These are phyloP conservation scores for Cylas formicarius DNA, from an alignment of 1,140 invertebrate species.

Conservation along the genomic window DNA sequence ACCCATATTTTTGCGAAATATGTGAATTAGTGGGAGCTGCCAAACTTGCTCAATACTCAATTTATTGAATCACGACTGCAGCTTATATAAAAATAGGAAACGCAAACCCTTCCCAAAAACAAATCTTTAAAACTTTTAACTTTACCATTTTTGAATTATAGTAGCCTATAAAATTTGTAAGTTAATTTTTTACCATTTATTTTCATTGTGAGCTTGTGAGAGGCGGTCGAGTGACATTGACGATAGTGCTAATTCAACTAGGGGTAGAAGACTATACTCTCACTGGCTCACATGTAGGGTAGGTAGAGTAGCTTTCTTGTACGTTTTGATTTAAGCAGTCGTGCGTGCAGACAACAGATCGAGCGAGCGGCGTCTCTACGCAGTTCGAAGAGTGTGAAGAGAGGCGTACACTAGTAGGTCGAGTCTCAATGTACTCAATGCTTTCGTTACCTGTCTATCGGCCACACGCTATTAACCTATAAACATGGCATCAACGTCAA, in stretches of 20 bases:
- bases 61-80: too few species aligned
- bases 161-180: slow-evolving; percentile 15
- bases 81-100: too few species aligned
- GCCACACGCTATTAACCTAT: slow-evolving; percentile 42
- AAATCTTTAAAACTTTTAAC: not conserved
- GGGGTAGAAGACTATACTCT: slow-evolving; percentile 29
- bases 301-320: slow-evolving; percentile 26
- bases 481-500: slow-evolving; percentile 40
- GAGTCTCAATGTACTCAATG: slow-evolving; percentile 35
- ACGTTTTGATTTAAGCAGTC: slow-evolving; percentile 20
- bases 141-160: slow-evolving; percentile 4
- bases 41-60: too few species aligned
- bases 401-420: slow-evolving; percentile 30
- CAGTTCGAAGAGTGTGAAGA: slow-evolving; percentile 31
- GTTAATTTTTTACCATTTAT: slow-evolving; percentile 38
- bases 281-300: slow-evolving; percentile 36
- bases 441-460: slow-evolving; percentile 40
- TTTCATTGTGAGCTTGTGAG: slow-evolving; percentile 36
- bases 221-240: slow-evolving; percentile 34
- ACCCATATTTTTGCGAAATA: too few species aligned
- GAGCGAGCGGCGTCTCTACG: slow-evolving; percentile 36
- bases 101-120: too few species aligned
- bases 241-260: slow-evolving; percentile 35
- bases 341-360: slow-evolving; percentile 27
- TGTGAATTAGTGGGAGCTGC: too few species aligned